Evolutionary conservation across 35 echinoderm and acorn worm species (phyloP).

Genomic region (Apostichopus californicus): DNA sequence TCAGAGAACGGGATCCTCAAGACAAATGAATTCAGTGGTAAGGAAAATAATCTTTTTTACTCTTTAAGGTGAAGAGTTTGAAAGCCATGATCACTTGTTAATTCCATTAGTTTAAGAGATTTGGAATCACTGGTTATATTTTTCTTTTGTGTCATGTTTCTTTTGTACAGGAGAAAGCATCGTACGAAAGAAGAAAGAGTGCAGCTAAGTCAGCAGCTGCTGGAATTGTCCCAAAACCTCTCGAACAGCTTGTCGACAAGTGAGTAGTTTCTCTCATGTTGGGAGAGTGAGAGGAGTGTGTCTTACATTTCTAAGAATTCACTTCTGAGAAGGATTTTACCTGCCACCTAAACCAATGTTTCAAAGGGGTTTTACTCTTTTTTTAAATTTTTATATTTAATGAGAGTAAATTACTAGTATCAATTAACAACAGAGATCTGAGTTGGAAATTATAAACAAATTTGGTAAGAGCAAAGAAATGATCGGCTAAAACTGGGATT

Average conservation of each 20-base stretch:
- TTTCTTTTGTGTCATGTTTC: background rate
- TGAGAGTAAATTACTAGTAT: too few relatives aligned
- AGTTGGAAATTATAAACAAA: too few relatives aligned
- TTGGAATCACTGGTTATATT: background rate
- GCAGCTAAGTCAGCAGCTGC: conserved; percentile 88
- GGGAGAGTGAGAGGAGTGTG: background rate
- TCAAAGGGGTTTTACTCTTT: too few relatives aligned
- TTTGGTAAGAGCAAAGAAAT: too few relatives aligned
- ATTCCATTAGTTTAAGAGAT: too few relatives aligned
- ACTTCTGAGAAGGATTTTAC: too few relatives aligned
- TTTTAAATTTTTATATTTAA: too few relatives aligned
- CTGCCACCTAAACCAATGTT: too few relatives aligned
- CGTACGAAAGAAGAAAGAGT: conserved; percentile 93
- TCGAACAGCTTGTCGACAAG: conserved; percentile 90
- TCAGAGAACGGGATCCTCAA: conserved; percentile 14
- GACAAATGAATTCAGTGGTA: conserved; percentile 50
- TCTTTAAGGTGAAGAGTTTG: too few relatives aligned
- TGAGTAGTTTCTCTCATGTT: conserved; percentile 31
- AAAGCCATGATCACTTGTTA: too few relatives aligned
- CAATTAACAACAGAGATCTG: too few relatives aligned
- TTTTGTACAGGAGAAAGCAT: conserved; percentile 83
- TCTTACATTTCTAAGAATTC: background rate
- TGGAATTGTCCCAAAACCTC: conserved; percentile 87
- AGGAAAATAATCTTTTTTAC: background rate
- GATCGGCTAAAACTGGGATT: too few relatives aligned